These are phyloP conservation scores for Heliornis fulica DNA, from an alignment of 2,113 vertebrate genomes.

Conservation along the genomic window DNA sequence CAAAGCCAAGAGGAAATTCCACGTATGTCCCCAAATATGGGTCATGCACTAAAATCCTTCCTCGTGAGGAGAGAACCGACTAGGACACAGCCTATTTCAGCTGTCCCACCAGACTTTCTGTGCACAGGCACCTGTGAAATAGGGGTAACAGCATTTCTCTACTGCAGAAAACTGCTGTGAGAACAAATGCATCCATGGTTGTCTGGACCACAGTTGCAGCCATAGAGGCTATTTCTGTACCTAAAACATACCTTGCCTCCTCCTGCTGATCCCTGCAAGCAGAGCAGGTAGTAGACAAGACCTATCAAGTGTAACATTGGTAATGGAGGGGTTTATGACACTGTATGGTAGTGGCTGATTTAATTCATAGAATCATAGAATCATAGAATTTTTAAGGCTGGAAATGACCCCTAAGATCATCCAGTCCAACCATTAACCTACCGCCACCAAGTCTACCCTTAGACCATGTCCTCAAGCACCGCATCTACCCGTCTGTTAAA, in stretches of 20 bases:
- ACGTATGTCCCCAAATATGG: neutral
- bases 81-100: neutral
- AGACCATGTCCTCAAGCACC: no score
- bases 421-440: no score
- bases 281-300: neutral
- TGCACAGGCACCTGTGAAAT: neutral
- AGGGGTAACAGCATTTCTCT: neutral
- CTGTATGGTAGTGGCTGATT: neutral
- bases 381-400: no score
- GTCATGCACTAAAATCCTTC: neutral
- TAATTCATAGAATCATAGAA: no score
- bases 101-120: neutral
- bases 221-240: neutral
- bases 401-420: no score
- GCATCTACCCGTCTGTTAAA: no score
- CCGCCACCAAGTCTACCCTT: no score
- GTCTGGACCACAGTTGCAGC: neutral
- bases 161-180: neutral
- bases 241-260: neutral
- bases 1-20: neutral
- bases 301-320: neutral
- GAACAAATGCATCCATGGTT: neutral
- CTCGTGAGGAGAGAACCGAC: neutral
- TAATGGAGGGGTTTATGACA: neutral
- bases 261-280: neutral